Base-by-base conservation (phyloP, 2,888 invertebrate species). In the Syritta pipiens region DNA sequence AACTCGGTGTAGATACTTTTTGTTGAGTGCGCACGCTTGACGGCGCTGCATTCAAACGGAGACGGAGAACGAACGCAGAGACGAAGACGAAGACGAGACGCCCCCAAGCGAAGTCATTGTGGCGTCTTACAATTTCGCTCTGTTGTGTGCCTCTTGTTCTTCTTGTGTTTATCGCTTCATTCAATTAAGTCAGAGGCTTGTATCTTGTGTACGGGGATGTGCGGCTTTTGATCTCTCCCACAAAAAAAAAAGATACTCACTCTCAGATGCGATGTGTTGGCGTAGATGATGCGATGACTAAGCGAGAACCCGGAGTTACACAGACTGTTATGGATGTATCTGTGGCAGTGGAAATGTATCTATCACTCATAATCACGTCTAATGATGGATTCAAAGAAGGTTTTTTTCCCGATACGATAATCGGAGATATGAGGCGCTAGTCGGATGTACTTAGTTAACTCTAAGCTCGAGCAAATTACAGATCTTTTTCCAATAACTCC, bases 101-200 rank as follows among this genome's bases (percentile, higher is more conserved):
- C 79, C 79, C 62, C 77, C 79, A 74, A 79, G 79, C 79, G 67
- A 79, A 79, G 79, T 74, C 79, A 79, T 68, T 79, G 74, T 79
- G 74, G 79, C 74, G 79, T 79, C 77, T 42, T 68, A 12, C 48
- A 44, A 49, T 46, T 26, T 44, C 37, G n/a, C n/a, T 57, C 49
- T 51, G 57, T 62, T 49, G 48, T 67, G 59, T 32, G 19, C 48
- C 20, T 51, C n/a, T 17, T 44, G 30, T 30, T 59, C 44, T 40
- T 60, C 30, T 59, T 49, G 46, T 74, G 49, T 75, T 72, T 63
- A 65, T 71, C 65, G 57, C 44, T 59, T 65, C 72, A 77, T 77
- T 72, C 77, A 77, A 77, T 77, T 77, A 77, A 72, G 42, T 67
- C 22, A 35, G 65, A 4, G 30, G 63, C 26, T 53, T 53, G 75